phyloP scores from a whole-genome alignment of 2,797 vertebrate species.

The Somateria mollissima region DNA sequence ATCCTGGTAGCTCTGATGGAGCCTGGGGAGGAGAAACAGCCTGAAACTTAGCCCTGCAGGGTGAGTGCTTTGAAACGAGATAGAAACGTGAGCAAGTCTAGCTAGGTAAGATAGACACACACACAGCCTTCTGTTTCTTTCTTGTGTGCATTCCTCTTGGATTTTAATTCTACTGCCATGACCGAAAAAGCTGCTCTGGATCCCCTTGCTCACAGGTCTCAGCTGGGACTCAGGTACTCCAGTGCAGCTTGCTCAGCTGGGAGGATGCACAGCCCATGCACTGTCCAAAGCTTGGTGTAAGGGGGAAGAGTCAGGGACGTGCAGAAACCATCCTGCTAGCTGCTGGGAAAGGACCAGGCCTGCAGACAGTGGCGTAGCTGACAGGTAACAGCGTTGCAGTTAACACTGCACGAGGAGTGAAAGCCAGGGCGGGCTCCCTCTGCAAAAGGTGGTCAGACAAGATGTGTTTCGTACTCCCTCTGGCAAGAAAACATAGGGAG shows the following conservation, averaged over 20 bases:
- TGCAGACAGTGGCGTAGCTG: rapidly evolving
- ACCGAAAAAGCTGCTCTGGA: neutral
- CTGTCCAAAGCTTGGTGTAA: neutral
- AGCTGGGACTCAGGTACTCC: neutral
- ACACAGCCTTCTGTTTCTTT: neutral
- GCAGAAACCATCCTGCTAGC: neutral
- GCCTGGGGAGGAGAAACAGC: neutral
- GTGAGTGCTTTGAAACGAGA: neutral
- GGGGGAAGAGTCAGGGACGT: neutral
- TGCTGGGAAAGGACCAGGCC: neutral
- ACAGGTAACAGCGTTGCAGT: neutral
- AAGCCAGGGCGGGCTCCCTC: neutral
- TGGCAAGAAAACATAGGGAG: neutral
- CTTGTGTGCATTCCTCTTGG: neutral
- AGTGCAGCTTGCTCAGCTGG: neutral
- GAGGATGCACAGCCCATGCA: neutral
- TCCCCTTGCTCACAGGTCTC: neutral
- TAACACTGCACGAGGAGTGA: neutral
- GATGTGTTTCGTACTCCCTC: neutral
- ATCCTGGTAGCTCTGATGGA: neutral
- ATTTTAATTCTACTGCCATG: neutral
- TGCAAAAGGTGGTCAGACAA: neutral
- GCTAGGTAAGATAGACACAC: neutral
- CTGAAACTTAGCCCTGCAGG: neutral
- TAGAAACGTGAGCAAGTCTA: neutral